phyloP scores from a whole-genome alignment of 1,140 invertebrate genomes.

The Procambarus clarkii region DNA sequence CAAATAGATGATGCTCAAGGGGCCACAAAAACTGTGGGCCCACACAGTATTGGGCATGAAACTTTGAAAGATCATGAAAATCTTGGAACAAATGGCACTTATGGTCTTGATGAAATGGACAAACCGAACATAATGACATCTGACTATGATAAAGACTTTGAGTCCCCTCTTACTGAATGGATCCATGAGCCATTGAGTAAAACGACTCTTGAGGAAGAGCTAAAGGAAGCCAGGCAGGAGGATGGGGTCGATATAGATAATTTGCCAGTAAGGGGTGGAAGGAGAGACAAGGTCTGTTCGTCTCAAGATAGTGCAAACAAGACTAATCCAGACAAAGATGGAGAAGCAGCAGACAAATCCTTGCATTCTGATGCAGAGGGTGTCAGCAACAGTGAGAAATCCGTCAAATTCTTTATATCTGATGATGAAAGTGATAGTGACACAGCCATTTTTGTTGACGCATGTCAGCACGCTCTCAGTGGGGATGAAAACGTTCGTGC shows the following conservation, averaged over 20 bases:
- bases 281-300: not conserved
- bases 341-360: not conserved
- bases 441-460: constrained; percentile 53
- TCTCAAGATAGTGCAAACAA: not conserved
- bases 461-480: not conserved
- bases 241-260: not conserved
- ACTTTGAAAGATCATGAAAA: not conserved
- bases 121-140: not conserved
- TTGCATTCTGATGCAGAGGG: not conserved
- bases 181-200: constrained; percentile 16
- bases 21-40: not conserved
- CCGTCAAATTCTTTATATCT: constrained; percentile 50
- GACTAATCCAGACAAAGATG: not conserved
- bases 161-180: not conserved
- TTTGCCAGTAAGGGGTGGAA: not conserved
- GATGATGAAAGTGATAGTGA: constrained; percentile 56
- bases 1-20: not conserved
- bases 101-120: not conserved
- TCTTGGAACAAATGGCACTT: constrained; percentile 3
- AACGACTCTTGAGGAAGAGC: constrained; percentile 17
- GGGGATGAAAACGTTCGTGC: not conserved
- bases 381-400: constrained; percentile 13
- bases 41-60: too few relatives aligned
- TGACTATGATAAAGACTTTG: constrained; percentile 30
- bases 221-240: constrained; percentile 8